Base-by-base conservation (phyloP, 2,113 vertebrate species). In the Hippocampus guttulatus region DNA sequence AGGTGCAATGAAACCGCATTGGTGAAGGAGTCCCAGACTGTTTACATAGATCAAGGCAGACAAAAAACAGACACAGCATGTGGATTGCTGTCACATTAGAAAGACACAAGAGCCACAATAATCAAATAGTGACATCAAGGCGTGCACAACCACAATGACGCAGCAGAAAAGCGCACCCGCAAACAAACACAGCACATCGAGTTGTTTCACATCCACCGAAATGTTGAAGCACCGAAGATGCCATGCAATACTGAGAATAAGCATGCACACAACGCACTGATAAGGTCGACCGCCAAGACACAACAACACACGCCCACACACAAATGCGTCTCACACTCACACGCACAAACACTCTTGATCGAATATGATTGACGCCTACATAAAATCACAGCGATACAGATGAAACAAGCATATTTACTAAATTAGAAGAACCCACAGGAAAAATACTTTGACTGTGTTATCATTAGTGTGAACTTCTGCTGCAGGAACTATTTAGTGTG, bases 361-460 rank as follows among this genome's bases (percentile, higher is more conserved):
- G 33, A 65, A 65, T 54, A n/a, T 75, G 64, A 75, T 64, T 57
- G 80, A 71, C 76, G 62, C 78, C 73, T 75, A 75, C 77, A 80
- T 81, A 91, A 79, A 58, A 79, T 84, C 79, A 90, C 87, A 87
- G 77, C 64, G 75, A 64, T 77, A 85, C 74, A 79, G 73, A 84
- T 84, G 81, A 84, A 78, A 89, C 75, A 84, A 90, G 86, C 84
- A 89, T 88, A 88, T 90, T 91, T 68, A 76, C 74, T 73, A 78
- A 84, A 80, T 62, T 74, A 82, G 80, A 89, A 92, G 92, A 92
- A 91, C 88, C 91, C 92, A 93, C 92, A 92, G 90, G 92, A 85
- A 92, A 92, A 91, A 91, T 89, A 87, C 70, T 72, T 76, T 38
- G 60, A 77, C 64, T 69, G 52, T 72, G 0, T 77, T 79, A 78